Evolutionary conservation across 2,113 vertebrate species (phyloP).

Genomic region (Axis porcinus): DNA sequence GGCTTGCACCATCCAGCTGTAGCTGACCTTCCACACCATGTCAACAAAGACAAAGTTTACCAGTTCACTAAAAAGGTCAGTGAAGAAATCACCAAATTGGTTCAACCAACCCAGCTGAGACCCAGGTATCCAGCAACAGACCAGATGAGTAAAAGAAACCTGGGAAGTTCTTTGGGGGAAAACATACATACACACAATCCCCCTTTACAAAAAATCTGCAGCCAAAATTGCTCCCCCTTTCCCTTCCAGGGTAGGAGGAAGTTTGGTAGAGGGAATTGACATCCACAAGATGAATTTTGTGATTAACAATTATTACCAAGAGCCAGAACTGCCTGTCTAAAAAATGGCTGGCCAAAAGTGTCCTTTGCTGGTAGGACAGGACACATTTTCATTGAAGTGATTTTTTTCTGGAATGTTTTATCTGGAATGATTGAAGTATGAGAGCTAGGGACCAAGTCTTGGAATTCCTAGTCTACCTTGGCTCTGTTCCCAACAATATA

Average conservation of each 20-base stretch:
- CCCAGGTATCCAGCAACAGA: not conserved
- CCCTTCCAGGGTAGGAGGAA: not conserved
- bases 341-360: not conserved
- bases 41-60: not conserved
- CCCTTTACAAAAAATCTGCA: not conserved
- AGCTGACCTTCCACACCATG: not conserved
- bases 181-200: not conserved
- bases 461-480: not conserved
- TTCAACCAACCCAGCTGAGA: not conserved
- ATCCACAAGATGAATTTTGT: not conserved
- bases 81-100: not conserved
- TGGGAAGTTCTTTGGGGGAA: not conserved
- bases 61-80: not conserved
- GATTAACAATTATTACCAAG: not conserved
- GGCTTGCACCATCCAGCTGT: not conserved
- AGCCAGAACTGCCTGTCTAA: not conserved
- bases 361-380: not conserved
- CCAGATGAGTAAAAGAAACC: not conserved
- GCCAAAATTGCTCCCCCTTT: not conserved
- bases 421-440: not conserved
- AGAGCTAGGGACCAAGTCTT: not conserved
- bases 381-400: not conserved
- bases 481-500: not conserved
- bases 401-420: not conserved
- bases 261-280: not conserved